phyloP scores from a whole-genome alignment of 2,113 vertebrate species.

The Parotia lawesii region DNA sequence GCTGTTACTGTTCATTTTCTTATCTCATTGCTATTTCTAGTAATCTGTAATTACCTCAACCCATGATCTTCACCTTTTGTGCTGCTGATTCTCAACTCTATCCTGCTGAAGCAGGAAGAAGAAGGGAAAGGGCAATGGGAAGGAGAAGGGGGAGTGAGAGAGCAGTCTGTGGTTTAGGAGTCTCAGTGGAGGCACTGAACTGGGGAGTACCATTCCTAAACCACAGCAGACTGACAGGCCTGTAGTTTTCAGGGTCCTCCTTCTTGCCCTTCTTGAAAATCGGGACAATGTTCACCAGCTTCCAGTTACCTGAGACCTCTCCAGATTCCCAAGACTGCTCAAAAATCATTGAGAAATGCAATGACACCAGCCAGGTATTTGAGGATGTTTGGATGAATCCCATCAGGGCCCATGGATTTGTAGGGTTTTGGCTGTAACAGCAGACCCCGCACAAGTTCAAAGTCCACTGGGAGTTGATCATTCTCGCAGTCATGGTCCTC shows the following conservation, averaged over 20 bases:
- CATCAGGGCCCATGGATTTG: not conserved
- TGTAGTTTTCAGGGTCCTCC: not conserved
- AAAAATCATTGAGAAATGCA: not conserved
- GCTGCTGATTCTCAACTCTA: not conserved
- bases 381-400: not conserved
- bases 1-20: not conserved
- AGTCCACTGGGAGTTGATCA: not conserved
- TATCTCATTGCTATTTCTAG: not conserved
- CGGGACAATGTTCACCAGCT: not conserved
- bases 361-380: not conserved
- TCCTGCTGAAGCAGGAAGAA: not conserved
- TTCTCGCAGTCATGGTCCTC: not conserved
- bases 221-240: not conserved
- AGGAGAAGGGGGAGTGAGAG: not conserved
- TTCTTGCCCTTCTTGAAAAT: not conserved
- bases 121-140: not conserved
- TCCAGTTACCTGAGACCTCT: not conserved
- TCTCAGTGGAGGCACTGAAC: not conserved
- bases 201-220: not conserved
- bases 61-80: not conserved
- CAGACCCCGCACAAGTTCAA: not conserved
- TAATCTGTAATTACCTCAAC: not conserved
- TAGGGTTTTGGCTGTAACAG: fast-evolving
- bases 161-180: not conserved
- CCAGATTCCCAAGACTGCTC: not conserved